Evolutionary conservation across 2,797 vertebrate species (phyloP).

Genomic region (Remorina albescens): DNA sequence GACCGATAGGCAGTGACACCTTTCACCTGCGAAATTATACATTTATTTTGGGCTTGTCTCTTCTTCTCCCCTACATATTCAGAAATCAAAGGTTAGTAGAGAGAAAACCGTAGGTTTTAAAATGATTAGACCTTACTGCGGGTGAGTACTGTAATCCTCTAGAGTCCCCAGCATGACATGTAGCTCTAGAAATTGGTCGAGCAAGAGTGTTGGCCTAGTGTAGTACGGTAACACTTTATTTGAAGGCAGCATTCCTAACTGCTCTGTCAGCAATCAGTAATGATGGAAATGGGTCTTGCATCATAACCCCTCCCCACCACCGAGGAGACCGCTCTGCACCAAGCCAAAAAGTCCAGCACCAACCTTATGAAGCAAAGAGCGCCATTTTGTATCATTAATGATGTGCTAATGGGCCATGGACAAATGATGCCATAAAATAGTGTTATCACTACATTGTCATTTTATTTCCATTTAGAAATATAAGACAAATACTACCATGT

Average conservation of each 20-base stretch:
- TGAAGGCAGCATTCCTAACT: conserved; percentile 83
- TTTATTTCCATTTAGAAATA: conserved; percentile 77
- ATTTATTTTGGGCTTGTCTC: conserved; percentile 88
- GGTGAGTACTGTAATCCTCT: conserved; percentile 87
- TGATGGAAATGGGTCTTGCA: conserved; percentile 74
- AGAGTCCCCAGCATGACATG: conserved; percentile 85
- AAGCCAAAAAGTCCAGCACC: conserved; percentile 11
- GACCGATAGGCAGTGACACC: conserved; percentile 57
- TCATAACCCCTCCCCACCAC: conserved; percentile 41
- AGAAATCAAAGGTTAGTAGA: conserved; percentile 91
- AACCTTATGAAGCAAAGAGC: conserved; percentile 53
- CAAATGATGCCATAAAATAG: conserved; percentile 87
- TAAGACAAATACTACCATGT: conserved; percentile 67
- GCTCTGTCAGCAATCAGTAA: conserved; percentile 70
- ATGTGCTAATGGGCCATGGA: conserved; percentile 66
- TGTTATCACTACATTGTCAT: conserved; percentile 87
- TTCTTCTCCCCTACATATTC: conserved; percentile 88
- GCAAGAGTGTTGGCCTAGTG: conserved; percentile 88
- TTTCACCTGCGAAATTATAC: conserved; percentile 70
- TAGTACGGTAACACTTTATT: conserved; percentile 89
- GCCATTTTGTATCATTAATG: conserved; percentile 76
- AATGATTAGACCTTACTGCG: conserved; percentile 85
- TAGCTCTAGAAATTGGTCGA: conserved; percentile 80
- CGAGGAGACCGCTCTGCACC: conserved; percentile 3
- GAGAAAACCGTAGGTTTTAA: conserved; percentile 81